Evolutionary conservation across 2,888 invertebrate species (phyloP).

Genomic region (Xiphydria camelus): DNA sequence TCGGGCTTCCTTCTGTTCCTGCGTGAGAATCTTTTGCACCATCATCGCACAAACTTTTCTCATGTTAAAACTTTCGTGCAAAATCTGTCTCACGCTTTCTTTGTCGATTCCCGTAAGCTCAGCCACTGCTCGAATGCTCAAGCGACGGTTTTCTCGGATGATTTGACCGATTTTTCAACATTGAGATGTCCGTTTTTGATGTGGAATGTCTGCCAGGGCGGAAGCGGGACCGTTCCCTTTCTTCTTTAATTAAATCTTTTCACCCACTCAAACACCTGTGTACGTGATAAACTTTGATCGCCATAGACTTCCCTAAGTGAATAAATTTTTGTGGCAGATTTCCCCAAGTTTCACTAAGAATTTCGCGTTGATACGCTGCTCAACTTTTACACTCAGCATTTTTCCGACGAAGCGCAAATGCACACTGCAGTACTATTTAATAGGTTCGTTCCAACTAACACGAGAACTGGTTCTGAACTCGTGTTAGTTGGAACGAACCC

Average conservation of each 20-base stretch:
- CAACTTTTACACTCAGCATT: too few species aligned
- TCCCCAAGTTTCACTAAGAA: neutral
- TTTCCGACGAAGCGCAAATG: too few species aligned
- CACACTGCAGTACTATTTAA: too few species aligned
- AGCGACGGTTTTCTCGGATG: neutral
- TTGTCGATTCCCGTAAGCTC: conserved; percentile 17
- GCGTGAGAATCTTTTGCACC: conserved; percentile 17
- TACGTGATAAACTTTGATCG: neutral
- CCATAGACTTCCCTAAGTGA: neutral
- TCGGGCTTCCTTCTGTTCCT: conserved; percentile 14
- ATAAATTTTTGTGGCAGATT: neutral
- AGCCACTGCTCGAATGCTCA: conserved; percentile 18
- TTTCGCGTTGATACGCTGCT: neutral
- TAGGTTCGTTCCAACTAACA: too few species aligned
- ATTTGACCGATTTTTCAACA: neutral
- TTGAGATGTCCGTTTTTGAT: neutral
- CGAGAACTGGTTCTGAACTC: too few species aligned
- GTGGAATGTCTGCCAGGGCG: neutral
- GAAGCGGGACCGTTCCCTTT: neutral
- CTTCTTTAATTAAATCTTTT: neutral
- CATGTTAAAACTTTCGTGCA: conserved; percentile 22
- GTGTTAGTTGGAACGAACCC: too few species aligned
- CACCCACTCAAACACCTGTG: neutral
- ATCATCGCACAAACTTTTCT: conserved; percentile 16
- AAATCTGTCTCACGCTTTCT: conserved; percentile 21